Base-by-base conservation (phyloP, 2,888 invertebrate genomes). In the Sphaeridia pumilis region DNA sequence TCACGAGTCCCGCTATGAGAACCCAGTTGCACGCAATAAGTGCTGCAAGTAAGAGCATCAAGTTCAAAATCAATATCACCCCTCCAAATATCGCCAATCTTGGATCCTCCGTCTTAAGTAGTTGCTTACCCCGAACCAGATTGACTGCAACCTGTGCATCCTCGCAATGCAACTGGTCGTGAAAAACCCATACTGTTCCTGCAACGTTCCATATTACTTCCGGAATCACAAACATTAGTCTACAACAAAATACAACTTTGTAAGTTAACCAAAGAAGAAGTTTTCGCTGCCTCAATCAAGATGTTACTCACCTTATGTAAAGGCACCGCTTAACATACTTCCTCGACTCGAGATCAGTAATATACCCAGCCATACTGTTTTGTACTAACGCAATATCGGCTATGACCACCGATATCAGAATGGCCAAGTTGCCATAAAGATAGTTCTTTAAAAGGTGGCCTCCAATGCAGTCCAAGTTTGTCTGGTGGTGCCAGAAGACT, bases 1-100 rank as follows among this genome's bases (percentile, higher is more conserved):
- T 78, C 25, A 87, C 72, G 3, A 84, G 81, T 12, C 84, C 73
- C 1, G 81, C 80, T 50, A 86, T 76, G 48, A 87, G 76, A 21
- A 83, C 78, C 87, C 87, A 89, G 67, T 86, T 84, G 70, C 83
- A 84, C 46, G 87, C 74, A 0, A 87, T 84, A 63, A 86, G 76
- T 57, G 81, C 82, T n/a, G n/a, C n/a, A n/a, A n/a, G n/a, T n/a
- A n/a, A n/a, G n/a, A n/a, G n/a, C n/a, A n/a, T n/a, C n/a, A n/a
- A n/a, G n/a, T n/a, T n/a, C 79, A 71, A 31, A 71, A 42, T 26
- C 17, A 70, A 41, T 56, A 43, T 57, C 48, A 41, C n/a, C n/a
- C n/a, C n/a, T n/a, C n/a, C n/a, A n/a, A n/a, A n/a, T n/a, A n/a
- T n/a, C n/a, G 14, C 31, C 31, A 14, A 7, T 27, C n/a, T n/a